phyloP scores from a whole-genome alignment of 2,888 invertebrate genomes.

The Lycia hirtaria region DNA sequence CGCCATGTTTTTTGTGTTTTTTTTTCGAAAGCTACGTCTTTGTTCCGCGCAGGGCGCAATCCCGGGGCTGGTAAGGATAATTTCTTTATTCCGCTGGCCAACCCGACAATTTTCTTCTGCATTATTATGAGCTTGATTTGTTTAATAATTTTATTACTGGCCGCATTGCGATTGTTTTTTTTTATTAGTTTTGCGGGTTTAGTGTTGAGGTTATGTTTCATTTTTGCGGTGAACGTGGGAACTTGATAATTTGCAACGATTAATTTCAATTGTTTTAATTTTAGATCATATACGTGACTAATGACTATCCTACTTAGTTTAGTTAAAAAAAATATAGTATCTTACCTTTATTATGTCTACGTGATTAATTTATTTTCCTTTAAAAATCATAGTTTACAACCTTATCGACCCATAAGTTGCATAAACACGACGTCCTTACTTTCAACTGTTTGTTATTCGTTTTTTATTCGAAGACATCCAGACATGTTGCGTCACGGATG shows the following conservation, averaged over 20 bases:
- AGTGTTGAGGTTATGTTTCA: constrained; percentile 45
- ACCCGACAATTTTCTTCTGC: constrained; percentile 83
- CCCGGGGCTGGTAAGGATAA: constrained; percentile 78
- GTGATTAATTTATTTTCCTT: background rate
- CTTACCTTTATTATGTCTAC: background rate
- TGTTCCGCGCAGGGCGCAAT: constrained; percentile 77
- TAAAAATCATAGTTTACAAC: constrained; percentile 3
- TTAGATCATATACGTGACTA: background rate
- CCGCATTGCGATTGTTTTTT: constrained; percentile 66
- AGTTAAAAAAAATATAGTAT: background rate
- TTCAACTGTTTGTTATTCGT: constrained; percentile 53
- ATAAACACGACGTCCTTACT: constrained; percentile 46
- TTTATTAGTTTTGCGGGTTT: constrained; percentile 61
- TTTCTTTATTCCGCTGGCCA: constrained; percentile 81
- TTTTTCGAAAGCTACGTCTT: constrained; percentile 80
- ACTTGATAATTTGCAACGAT: constrained; percentile 17
- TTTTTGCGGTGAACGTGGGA: constrained; percentile 45
- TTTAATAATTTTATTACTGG: constrained; percentile 85
- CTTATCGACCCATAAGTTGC: constrained; percentile 42
- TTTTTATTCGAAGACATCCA: constrained; percentile 63
- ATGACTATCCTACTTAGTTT: too few species aligned
- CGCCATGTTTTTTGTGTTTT: constrained; percentile 59
- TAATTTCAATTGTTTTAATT: background rate
- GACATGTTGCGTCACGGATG: constrained; percentile 65
- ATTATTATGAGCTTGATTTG: constrained; percentile 84